Evolutionary conservation across 1,140 invertebrate genomes (phyloP).

Genomic region (Mercenaria mercenaria): DNA sequence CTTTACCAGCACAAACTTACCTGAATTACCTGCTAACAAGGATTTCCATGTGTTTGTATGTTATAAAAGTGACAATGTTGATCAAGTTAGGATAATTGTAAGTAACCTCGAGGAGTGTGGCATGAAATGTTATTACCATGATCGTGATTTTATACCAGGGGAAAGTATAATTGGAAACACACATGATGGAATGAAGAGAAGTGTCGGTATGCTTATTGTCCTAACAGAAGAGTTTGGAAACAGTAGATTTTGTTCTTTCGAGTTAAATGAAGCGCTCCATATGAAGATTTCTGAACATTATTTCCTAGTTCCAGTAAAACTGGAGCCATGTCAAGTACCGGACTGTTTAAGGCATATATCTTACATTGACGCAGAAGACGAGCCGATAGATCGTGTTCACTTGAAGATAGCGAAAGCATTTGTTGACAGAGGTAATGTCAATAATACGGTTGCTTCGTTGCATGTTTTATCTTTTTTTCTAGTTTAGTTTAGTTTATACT

Average conservation of each 20-base stretch:
- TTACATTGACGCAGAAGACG: slow-evolving; percentile 5
- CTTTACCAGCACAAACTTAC: neutral
- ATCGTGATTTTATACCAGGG: slow-evolving; percentile 32
- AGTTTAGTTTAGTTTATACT: too few species aligned
- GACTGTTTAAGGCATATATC: neutral
- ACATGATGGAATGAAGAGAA: neutral
- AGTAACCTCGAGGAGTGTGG: neutral
- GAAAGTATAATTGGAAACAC: neutral
- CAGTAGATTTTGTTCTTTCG: neutral
- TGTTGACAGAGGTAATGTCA: neutral
- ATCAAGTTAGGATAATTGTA: neutral
- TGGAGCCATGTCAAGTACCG: slow-evolving; percentile 28
- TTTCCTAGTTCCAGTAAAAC: neutral
- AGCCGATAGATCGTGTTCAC: neutral
- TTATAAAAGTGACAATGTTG: neutral
- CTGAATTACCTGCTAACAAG: slow-evolving; percentile 22
- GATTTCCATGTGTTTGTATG: slow-evolving; percentile 25
- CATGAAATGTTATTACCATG: neutral
- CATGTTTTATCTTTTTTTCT: too few species aligned
- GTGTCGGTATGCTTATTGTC: neutral
- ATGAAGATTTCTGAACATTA: neutral
- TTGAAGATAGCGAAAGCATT: neutral
- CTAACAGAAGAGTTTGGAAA: neutral
- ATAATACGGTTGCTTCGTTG: too few species aligned
- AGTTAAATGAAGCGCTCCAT: slow-evolving; percentile 24